A percentile compares a stretch with the other conserved stretches of the same genome.
Evolutionary conservation across 2,888 invertebrate genomes (phyloP).

Genomic region (Nymphalis c-album): DNA sequence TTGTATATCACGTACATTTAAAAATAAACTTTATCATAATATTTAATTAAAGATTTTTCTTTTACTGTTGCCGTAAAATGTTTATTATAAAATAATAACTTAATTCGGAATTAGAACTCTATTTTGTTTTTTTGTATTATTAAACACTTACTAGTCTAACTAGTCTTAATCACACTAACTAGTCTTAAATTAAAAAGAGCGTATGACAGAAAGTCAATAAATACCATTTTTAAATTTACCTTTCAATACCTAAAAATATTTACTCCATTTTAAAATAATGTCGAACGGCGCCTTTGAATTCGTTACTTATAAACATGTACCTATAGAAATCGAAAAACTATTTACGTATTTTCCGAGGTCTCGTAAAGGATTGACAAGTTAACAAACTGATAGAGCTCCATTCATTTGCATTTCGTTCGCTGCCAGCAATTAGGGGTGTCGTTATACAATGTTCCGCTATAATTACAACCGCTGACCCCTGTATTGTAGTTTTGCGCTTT

Average conservation of each 20-base stretch:
- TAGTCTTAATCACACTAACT: no score
- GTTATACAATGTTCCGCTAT: conserved; percentile 31
- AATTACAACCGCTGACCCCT: conserved; percentile 30
- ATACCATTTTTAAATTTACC: no score
- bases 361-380: conserved; percentile 35
- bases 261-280: not conserved
- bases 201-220: no score
- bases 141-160: no score
- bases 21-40: not conserved
- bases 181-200: no score
- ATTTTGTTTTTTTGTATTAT: no score
- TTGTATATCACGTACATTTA: not conserved
- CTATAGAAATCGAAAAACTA: conserved; percentile 6
- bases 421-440: conserved; percentile 36
- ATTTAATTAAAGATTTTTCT: not conserved
- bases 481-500: conserved; percentile 1
- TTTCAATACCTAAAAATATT: no score
- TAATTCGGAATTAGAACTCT: no score
- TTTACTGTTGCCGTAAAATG: no score
- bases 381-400: conserved; percentile 33
- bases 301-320: not conserved
- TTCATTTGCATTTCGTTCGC: conserved; percentile 37
- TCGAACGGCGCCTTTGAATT: not conserved
- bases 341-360: conserved; percentile 1
- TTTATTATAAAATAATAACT: no score